Evolutionary conservation across 2,113 vertebrate species (phyloP), one percentile per base, ranked within the genome.

Genomic region (Rhynchomys soricoides): DNA sequence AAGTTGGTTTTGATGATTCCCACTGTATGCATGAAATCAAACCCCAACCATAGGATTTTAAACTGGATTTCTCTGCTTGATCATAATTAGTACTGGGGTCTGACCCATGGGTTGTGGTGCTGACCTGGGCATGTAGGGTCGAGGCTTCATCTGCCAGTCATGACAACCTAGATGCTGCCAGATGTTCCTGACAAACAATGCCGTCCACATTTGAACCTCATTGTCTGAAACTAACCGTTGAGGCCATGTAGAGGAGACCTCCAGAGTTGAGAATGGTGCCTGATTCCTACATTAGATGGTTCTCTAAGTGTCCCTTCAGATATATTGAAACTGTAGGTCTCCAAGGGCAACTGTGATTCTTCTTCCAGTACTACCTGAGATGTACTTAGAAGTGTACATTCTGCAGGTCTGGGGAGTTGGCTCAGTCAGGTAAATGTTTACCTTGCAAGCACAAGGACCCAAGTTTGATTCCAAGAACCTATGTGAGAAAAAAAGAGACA

Each of bases 71-170:
- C 16, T 73, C 34, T 48, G 22, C 6, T 31, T 57, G 68, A 24
- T 4, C 34, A 11, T 3, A 0, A 55, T 0, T 90, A 48, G 26
- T 6, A 4, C n/a, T 71, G 6, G 13, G 40, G 50, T 40, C 40
- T 59, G 15, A n/a, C 22, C 12, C 1, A 4, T 1, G 13, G 45
- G 43, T 57, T 40, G 26, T 0, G 1, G 21, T 21, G 31, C 22
- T 15, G 21, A 7, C 50, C 50, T 2, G 3, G 0, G 37, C 37
- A 8, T 57, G 37, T 66, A 89, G 19, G 26, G 34, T n/a, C 48
- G 11, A 1, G 68, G 1, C 37, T 50, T 13, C 19, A 34, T 21
- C 62, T 31, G 11, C 79, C 66, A 16, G 19, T 81, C 40, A 29
- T 21, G 62, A 40, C 7, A 19, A 8, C 19, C 86, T 70, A 55